Evolutionary conservation across 2,113 vertebrate species (phyloP).

Genomic region (Hydrochoerus hydrochaeris): DNA sequence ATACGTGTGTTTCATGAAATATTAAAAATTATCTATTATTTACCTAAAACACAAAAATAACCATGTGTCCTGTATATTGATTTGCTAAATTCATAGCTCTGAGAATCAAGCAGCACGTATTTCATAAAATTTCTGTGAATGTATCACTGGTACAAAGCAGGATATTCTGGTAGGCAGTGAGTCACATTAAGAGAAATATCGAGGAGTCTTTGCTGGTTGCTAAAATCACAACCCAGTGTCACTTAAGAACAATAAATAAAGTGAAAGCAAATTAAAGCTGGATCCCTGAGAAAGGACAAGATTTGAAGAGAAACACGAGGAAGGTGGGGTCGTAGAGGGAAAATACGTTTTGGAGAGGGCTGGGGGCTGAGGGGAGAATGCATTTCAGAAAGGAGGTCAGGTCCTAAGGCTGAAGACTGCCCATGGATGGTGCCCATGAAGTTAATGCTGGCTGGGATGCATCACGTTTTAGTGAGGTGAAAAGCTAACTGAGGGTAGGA

Average conservation of each 20-base stretch:
- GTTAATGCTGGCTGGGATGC: neutral
- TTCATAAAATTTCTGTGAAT: neutral
- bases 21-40: neutral
- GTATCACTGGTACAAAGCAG: neutral
- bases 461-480: neutral
- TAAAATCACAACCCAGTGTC: neutral
- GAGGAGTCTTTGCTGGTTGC: neutral
- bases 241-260: neutral
- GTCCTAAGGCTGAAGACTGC: neutral
- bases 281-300: neutral
- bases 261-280: neutral
- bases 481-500: neutral
- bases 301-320: neutral
- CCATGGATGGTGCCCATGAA: too few species aligned
- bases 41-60: neutral
- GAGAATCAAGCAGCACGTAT: neutral
- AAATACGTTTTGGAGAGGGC: neutral
- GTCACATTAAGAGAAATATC: neutral
- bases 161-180: neutral
- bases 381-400: neutral
- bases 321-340: neutral
- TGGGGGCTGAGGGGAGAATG: neutral
- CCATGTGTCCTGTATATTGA: neutral
- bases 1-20: neutral
- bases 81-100: neutral